phyloP scores from a whole-genome alignment of 2,113 vertebrate species.

The Mohoua ochrocephala region DNA sequence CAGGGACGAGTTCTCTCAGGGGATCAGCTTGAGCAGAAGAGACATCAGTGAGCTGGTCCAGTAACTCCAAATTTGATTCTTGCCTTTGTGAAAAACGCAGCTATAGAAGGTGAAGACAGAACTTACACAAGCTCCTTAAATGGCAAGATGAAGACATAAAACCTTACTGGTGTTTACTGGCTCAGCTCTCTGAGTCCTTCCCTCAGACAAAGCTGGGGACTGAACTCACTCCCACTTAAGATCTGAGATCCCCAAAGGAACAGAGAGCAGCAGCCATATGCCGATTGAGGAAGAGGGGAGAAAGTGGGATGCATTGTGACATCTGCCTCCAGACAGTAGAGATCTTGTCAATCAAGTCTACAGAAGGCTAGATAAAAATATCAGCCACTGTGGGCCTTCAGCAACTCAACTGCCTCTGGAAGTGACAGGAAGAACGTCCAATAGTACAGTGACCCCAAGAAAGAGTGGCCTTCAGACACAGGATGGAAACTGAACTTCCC shows the following conservation, averaged over 20 bases:
- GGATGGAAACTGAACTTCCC: not conserved
- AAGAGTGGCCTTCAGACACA: not conserved
- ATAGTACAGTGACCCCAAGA: not conserved
- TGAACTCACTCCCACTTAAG: not conserved
- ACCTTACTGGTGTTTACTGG: not conserved
- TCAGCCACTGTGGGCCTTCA: not conserved
- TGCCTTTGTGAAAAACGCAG: not conserved
- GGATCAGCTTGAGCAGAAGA: not conserved
- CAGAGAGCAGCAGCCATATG: not conserved
- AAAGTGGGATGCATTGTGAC: not conserved
- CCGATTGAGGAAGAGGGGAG: not conserved
- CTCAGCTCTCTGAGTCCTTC: not conserved
- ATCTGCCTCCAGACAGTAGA: not conserved
- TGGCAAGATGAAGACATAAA: not conserved
- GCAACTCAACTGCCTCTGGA: not conserved
- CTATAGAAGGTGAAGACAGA: not conserved
- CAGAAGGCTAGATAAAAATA: slow-evolving; percentile 5
- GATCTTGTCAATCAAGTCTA: not conserved
- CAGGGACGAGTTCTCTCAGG: not conserved
- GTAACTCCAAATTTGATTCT: not conserved
- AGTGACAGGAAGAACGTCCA: not conserved
- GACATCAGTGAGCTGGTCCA: not conserved
- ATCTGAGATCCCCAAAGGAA: not conserved
- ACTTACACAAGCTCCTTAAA: not conserved
- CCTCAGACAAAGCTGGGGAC: not conserved